Percentiles rank a stretch among this genome's conserved stretches.
Conservation (phyloP, 2,113 vertebrate species). For the Arenaria interpres region DNA sequence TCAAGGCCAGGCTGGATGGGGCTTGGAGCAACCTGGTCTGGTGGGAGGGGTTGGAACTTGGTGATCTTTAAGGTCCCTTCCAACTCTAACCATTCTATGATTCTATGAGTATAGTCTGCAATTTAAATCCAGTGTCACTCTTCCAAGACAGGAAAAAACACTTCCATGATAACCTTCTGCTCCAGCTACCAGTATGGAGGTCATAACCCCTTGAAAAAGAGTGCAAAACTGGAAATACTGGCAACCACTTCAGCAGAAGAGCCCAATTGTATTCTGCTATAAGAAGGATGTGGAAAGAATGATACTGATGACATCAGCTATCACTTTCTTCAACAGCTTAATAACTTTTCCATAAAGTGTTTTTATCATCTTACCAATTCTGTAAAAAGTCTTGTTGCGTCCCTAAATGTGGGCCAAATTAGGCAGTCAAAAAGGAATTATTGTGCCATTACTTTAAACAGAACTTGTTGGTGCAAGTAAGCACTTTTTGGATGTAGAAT, state of each 20-base stretch:
- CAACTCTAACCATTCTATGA: no score
- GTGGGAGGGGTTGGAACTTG: no score
- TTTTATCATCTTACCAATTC: not conserved
- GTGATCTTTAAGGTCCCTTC: no score
- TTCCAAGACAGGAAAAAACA: not conserved
- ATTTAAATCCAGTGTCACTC: not conserved
- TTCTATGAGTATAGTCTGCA: not conserved
- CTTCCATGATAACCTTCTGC: not conserved
- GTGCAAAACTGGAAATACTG: not conserved
- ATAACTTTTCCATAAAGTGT: not conserved
- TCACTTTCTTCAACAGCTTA: slow-evolving; percentile 22
- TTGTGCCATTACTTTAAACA: not conserved
- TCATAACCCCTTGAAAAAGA: not conserved
- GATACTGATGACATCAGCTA: not conserved
- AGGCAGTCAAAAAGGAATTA: not conserved
- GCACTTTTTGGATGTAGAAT: not conserved
- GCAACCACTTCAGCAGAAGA: not conserved
- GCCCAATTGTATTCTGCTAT: not conserved
- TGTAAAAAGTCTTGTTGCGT: not conserved
- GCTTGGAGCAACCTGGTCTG: no score
- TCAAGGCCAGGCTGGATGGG: no score
- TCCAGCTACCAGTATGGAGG: not conserved
- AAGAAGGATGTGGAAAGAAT: slow-evolving; percentile 7
- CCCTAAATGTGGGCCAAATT: not conserved
- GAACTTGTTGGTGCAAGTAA: not conserved